Evolutionary conservation across 2,113 vertebrate genomes (phyloP).

Genomic region (Etheostoma spectabile): DNA sequence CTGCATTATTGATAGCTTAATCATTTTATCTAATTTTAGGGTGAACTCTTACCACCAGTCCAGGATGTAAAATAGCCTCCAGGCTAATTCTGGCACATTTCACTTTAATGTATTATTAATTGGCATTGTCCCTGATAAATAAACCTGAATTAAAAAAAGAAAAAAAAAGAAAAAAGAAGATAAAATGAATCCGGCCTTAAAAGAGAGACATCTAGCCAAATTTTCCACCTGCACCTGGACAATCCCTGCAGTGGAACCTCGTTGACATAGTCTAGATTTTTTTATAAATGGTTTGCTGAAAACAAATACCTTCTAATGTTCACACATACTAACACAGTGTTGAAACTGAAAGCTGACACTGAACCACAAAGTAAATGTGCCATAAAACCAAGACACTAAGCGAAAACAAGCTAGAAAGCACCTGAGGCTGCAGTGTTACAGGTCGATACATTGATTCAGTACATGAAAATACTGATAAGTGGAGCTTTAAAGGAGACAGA

Average conservation of each 20-base stretch:
- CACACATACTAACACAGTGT: neutral
- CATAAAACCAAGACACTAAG: neutral
- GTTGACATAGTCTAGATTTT: neutral
- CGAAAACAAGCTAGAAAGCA: neutral
- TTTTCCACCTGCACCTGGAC: too few species aligned
- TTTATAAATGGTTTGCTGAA: neutral
- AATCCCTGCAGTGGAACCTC: too few species aligned
- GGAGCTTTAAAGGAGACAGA: neutral
- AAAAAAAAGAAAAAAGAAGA: too few species aligned
- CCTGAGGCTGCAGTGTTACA: neutral
- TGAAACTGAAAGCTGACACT: neutral
- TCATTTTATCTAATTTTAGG: too few species aligned
- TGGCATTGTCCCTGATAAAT: too few species aligned
- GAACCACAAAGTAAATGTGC: neutral
- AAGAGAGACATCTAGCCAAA: too few species aligned
- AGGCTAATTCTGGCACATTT: too few species aligned
- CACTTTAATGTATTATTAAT: too few species aligned
- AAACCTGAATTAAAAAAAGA: too few species aligned
- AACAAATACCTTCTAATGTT: neutral
- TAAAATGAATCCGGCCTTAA: accelerated
- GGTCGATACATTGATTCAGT: neutral
- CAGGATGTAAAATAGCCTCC: too few species aligned
- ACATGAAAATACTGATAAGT: neutral
- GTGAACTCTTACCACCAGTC: too few species aligned
- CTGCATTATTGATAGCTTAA: too few species aligned